Evolutionary conservation across 2,888 invertebrate species (phyloP).

Genomic region (Perithous albicinctus): DNA sequence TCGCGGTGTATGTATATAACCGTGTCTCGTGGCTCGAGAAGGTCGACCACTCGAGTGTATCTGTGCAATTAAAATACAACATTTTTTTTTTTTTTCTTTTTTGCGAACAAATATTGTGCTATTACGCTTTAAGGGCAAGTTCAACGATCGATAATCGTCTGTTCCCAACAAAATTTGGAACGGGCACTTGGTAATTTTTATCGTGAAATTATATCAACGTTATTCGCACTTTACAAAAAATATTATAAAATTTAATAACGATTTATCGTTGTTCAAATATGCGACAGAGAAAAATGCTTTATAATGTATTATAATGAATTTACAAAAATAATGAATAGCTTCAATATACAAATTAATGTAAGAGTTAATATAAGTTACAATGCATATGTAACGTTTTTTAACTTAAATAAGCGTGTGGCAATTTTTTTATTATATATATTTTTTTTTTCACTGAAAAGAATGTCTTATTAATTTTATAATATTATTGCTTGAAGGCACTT

Average conservation of each 20-base stretch:
- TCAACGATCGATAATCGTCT: conserved; percentile 37
- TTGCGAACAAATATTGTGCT: not conserved
- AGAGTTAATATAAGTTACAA: no score
- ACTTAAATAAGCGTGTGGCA: no score
- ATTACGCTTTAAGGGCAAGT: conserved; percentile 26
- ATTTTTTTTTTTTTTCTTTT: conserved; percentile 9
- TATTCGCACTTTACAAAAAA: conserved; percentile 8
- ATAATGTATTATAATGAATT: not conserved
- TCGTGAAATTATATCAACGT: conserved; percentile 7
- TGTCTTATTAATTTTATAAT: not conserved
- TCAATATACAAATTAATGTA: not conserved
- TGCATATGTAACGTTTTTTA: not conserved
- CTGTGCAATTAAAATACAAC: conserved; percentile 38
- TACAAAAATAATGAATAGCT: not conserved
- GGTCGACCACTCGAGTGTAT: conserved; percentile 32
- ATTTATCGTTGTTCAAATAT: not conserved
- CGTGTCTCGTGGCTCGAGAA: conserved; percentile 32
- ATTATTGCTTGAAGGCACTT: not conserved
- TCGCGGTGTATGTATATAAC: not conserved
- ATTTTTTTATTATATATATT: no score
- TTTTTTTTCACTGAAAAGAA: not conserved
- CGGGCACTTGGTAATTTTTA: conserved; percentile 18
- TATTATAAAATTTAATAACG: not conserved
- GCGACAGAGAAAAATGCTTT: not conserved
- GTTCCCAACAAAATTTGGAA: not conserved